A percentile compares a stretch with the other conserved stretches of the same genome.
Evolutionary conservation across 2,888 invertebrate species (phyloP).

Genomic region (Cinara cedri): DNA sequence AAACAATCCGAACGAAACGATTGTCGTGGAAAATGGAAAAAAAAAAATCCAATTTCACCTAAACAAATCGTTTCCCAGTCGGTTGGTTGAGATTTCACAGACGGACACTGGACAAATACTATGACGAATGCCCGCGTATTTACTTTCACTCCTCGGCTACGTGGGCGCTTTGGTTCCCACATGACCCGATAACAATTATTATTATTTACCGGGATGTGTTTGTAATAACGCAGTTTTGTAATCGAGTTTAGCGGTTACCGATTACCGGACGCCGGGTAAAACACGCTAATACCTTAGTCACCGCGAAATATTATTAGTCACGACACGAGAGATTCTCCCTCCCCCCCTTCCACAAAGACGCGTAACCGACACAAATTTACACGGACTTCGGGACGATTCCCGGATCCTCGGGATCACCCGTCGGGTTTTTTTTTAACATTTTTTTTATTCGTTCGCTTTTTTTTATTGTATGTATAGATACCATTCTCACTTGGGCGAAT

Average conservation of each 20-base stretch:
- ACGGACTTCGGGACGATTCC: neutral
- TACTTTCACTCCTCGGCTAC: slow-evolving; percentile 38
- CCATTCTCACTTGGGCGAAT: too few relatives aligned
- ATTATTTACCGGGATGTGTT: neutral
- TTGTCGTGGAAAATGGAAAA: neutral
- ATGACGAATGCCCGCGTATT: slow-evolving; percentile 44
- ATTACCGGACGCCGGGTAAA: neutral
- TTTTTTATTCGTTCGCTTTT: too few relatives aligned
- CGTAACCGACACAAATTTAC: neutral
- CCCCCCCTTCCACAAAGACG: neutral
- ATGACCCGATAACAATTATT: slow-evolving; percentile 32
- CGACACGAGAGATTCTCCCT: neutral
- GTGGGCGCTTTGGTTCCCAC: slow-evolving; percentile 17
- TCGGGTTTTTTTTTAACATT: neutral
- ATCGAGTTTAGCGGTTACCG: slow-evolving; percentile 33
- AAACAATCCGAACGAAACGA: neutral
- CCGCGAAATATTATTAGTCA: slow-evolving; percentile 43
- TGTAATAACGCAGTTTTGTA: slow-evolving; percentile 20
- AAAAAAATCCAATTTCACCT: slow-evolving; percentile 11
- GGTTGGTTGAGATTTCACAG: slow-evolving; percentile 29
- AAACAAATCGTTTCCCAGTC: slow-evolving; percentile 36
- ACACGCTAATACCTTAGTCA: slow-evolving; percentile 6
- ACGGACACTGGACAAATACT: slow-evolving; percentile 24
- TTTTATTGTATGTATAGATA: too few relatives aligned
- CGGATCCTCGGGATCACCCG: slow-evolving; percentile 11